Evolutionary conservation across 2,888 invertebrate species (phyloP).

Genomic region (Strigamia crassipes): DNA sequence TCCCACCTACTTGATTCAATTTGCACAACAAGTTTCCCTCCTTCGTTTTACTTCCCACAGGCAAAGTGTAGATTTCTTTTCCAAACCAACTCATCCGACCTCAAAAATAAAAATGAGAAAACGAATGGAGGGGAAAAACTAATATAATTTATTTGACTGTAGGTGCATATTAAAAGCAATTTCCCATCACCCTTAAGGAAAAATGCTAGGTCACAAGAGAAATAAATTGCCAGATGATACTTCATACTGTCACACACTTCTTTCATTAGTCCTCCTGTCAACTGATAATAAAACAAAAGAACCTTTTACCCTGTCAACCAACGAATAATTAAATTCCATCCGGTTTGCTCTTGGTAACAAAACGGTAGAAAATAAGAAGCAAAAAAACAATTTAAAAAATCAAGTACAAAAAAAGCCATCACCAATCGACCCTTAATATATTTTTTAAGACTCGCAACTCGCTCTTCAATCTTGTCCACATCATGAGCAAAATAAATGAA

Average conservation of each 20-base stretch:
- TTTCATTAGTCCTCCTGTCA: slow-evolving; percentile 42
- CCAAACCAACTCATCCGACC: background rate
- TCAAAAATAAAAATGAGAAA: slow-evolving; percentile 5
- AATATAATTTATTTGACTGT: slow-evolving; percentile 40
- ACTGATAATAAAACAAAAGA: slow-evolving; percentile 42
- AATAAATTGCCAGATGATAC: slow-evolving; percentile 40
- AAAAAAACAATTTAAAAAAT: background rate
- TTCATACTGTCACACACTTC: slow-evolving; percentile 42
- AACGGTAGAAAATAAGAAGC: background rate
- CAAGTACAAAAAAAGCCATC: background rate
- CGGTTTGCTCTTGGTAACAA: slow-evolving; percentile 11
- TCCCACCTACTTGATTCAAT: slow-evolving; percentile 29
- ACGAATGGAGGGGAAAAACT: background rate
- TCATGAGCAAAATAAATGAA: slow-evolving; percentile 1
- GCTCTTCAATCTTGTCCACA: slow-evolving; percentile 33
- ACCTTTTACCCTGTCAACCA: slow-evolving; percentile 42
- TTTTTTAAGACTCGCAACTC: background rate
- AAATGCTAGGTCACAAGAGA: slow-evolving; percentile 38
- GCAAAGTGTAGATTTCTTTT: background rate
- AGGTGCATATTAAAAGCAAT: slow-evolving; percentile 42
- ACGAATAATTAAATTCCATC: slow-evolving; percentile 42
- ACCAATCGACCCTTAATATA: background rate
- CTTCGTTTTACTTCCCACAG: background rate
- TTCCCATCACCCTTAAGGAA: slow-evolving; percentile 42
- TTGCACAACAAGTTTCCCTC: background rate